Conservation (phyloP, 2,113 vertebrate species). For the Chrysemys picta region DNA sequence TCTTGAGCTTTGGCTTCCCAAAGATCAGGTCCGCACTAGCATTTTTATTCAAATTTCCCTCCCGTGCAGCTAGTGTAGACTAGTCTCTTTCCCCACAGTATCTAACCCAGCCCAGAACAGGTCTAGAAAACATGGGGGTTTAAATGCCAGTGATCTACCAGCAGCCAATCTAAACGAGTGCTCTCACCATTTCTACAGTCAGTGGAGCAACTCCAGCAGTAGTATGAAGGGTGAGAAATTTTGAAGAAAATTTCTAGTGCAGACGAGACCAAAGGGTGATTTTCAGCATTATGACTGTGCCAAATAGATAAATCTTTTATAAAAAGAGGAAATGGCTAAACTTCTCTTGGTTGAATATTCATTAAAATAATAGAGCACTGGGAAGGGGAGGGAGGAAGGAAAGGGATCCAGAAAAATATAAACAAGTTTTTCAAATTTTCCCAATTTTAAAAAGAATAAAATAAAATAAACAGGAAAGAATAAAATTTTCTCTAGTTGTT, state of each 20-base stretch:
- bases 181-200: neutral
- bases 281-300: neutral
- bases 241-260: neutral
- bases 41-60: conserved; percentile 49
- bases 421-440: neutral
- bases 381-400: neutral
- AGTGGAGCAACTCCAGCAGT: neutral
- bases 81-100: neutral
- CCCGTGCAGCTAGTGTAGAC: conserved; percentile 42
- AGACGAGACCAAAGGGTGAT: neutral
- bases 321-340: neutral
- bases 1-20: conserved; percentile 23
- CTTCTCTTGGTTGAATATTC: neutral
- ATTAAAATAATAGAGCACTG: neutral
- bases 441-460: neutral
- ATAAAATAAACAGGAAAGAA: neutral
- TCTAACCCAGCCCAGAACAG: neutral
- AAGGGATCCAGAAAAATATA: neutral
- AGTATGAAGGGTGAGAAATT: neutral
- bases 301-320: neutral
- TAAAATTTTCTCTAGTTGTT: neutral
- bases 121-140: neutral
- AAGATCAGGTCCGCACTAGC: neutral
- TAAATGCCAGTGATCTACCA: conserved; percentile 4
- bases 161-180: neutral